Base-by-base conservation (phyloP, 2,888 invertebrate genomes). In the Drosophila meridiana region DNA sequence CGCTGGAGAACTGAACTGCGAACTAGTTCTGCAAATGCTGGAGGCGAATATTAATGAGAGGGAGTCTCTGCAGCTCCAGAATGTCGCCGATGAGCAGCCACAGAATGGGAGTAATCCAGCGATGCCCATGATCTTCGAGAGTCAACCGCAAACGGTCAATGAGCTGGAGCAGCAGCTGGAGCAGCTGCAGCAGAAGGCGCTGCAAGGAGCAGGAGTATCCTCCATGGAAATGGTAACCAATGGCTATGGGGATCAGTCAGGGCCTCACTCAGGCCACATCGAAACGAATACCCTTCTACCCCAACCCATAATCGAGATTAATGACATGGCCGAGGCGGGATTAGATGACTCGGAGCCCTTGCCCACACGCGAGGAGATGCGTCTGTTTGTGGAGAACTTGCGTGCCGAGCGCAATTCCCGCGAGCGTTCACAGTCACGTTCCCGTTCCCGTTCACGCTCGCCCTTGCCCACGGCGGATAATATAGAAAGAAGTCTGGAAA, bases 391-490 rank as follows among this genome's bases (percentile, higher is more conserved):
- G 3, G 87, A 87, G 32, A 57, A 61, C 0, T 5, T 87, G 43
- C 64, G 85, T 6, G 83, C 80, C 6, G 78, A 82, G 34, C 77
- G 82, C 0, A 76, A 65, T 36, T 78, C 78, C 0, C 80, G 78
- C 6, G 87, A 79, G 0, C 74, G 80, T 8, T 85, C 82, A 0
- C 52, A 62, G 36, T 28, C 75, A 2, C 70, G 65, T 26, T 80
- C 82, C 4, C 73, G 81, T 5, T 88, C 87, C 3, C 77, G 81
- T 2, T 86, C 87, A 0, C 82, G 83, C 1, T 90, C 90, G 0
- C 91, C 91, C 0, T 50, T 91, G 57, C 91, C 91, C 26, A 89
- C 89, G 0, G 57, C 89, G 2, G 86, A 81, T 11, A 91, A 91
- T 36, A 76, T 91, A 4, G 69, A 76, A 7, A 83, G 83, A n/a